Conservation (phyloP, 1,140 invertebrate genomes). For the Chelonus insularis region DNA sequence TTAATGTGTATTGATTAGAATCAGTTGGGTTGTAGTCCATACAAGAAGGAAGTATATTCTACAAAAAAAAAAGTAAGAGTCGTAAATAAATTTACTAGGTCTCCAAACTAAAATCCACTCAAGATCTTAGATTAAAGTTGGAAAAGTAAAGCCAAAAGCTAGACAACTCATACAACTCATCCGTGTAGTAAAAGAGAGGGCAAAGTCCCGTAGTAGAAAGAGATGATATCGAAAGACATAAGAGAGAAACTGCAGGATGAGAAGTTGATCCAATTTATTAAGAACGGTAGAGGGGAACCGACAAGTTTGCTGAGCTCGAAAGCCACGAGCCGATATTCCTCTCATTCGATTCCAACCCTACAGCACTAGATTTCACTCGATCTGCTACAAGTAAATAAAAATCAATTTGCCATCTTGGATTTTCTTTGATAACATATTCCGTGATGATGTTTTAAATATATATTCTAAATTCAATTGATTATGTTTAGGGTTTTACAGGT, state of each 20-base stretch:
- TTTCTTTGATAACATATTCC: neutral
- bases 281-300: constrained; percentile 31
- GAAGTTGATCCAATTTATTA: constrained; percentile 60
- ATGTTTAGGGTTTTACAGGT: too few species aligned
- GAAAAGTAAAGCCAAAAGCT: constrained; percentile 52
- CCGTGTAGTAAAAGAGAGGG: constrained; percentile 27
- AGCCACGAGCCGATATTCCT: constrained; percentile 3
- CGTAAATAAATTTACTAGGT: constrained; percentile 53
- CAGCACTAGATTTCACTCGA: constrained; percentile 21
- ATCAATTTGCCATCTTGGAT: constrained; percentile 12
- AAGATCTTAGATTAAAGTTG: constrained; percentile 58
- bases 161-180: constrained; percentile 54
- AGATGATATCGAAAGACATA: constrained; percentile 2
- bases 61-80: constrained; percentile 21
- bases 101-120: constrained; percentile 55
- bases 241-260: constrained; percentile 28
- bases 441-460: too few species aligned
- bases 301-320: constrained; percentile 33
- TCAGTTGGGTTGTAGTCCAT: too few species aligned
- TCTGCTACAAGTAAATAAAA: constrained; percentile 20
- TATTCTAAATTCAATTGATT: too few species aligned
- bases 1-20: too few species aligned
- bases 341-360: constrained; percentile 17
- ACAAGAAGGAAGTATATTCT: too few species aligned
- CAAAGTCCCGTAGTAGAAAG: constrained; percentile 3